Evolutionary conservation across 2,888 invertebrate genomes (phyloP).

Genomic region (Acleris emargana): DNA sequence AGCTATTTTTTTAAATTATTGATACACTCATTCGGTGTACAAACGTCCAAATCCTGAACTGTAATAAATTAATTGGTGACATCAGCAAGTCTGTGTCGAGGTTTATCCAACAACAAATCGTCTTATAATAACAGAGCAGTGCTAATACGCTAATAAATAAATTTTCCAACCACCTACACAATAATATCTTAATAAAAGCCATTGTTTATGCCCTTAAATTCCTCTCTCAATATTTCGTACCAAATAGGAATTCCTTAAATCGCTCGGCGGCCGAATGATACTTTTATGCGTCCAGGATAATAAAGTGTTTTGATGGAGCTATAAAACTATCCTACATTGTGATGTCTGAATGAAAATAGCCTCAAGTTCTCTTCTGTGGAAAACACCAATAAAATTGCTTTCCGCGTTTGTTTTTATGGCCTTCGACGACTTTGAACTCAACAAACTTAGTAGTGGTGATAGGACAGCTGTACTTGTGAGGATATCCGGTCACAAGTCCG

Average conservation of each 20-base stretch:
- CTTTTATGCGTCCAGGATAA: slow-evolving; percentile 31
- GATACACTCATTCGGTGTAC: no score
- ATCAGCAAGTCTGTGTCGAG: neutral
- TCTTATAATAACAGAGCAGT: slow-evolving; percentile 3
- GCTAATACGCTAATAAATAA: slow-evolving; percentile 2
- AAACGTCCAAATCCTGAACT: no score
- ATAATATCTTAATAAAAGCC: neutral
- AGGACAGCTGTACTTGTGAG: neutral
- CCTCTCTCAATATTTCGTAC: no score
- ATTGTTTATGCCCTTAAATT: no score
- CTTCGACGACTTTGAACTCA: slow-evolving; percentile 4
- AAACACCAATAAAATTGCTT: slow-evolving; percentile 21
- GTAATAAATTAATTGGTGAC: no score
- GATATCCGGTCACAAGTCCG: no score
- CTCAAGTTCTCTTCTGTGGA: slow-evolving; percentile 10
- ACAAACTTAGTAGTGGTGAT: slow-evolving; percentile 3
- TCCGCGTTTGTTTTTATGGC: slow-evolving; percentile 20
- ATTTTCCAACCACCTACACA: neutral
- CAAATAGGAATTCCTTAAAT: slow-evolving; percentile 9
- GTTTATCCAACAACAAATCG: slow-evolving; percentile 10
- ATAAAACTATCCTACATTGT: slow-evolving; percentile 30
- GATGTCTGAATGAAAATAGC: slow-evolving; percentile 27
- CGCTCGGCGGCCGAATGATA: slow-evolving; percentile 13
- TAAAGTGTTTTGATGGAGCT: slow-evolving; percentile 24
- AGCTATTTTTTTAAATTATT: no score